Evolutionary conservation across 2,797 vertebrate genomes (phyloP).

Genomic region (Pipistrellus pygmaeus): DNA sequence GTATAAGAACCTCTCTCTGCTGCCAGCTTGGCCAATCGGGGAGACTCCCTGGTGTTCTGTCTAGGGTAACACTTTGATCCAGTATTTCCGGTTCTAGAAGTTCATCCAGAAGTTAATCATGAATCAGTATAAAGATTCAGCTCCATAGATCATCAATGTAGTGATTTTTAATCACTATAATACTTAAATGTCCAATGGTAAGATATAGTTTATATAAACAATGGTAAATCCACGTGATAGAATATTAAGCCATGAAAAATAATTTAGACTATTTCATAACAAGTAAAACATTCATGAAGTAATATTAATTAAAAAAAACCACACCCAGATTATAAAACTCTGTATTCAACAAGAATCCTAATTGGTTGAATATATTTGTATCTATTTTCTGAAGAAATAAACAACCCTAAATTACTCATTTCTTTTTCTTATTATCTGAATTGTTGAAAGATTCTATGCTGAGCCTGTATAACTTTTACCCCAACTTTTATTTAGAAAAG

Average conservation of each 20-base stretch:
- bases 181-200: not conserved
- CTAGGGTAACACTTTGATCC: not conserved
- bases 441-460: not conserved
- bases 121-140: not conserved
- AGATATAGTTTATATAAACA: not conserved
- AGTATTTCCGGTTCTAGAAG: not conserved
- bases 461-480: not conserved
- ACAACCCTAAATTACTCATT: not conserved
- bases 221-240: not conserved
- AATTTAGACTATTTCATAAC: not conserved
- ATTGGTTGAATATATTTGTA: not conserved
- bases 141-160: not conserved
- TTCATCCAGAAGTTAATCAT: not conserved
- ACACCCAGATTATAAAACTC: not conserved
- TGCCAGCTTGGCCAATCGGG: not conserved
- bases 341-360: not conserved
- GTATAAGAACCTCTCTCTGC: not conserved
- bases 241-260: not conserved
- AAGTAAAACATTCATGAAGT: not conserved
- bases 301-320: not conserved
- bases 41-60: not conserved
- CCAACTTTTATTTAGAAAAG: slow-evolving; percentile 28
- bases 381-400: not conserved
- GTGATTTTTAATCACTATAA: not conserved
- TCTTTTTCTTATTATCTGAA: not conserved